These are phyloP conservation scores for Drosophila sulfurigaster DNA, from an alignment of 1,140 invertebrate genomes.

Conservation along the genomic window DNA sequence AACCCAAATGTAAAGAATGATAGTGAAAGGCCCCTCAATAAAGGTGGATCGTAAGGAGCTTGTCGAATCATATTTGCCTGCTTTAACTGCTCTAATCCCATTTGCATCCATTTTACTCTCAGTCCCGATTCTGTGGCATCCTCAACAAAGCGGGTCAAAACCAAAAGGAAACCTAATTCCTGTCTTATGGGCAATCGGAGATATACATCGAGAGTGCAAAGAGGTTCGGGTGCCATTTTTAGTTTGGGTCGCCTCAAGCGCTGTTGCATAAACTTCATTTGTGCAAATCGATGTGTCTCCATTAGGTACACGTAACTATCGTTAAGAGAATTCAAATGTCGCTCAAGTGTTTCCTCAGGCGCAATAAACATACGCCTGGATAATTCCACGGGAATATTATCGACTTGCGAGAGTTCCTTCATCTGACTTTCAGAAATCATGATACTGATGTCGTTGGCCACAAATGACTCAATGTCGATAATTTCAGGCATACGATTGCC, in stretches of 20 bases:
- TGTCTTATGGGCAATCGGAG: neutral
- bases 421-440: neutral
- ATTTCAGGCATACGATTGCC: neutral
- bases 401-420: neutral
- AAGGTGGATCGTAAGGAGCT: neutral
- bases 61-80: neutral
- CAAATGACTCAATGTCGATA: neutral
- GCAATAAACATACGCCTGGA: neutral
- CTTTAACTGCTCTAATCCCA: neutral
- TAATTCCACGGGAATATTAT: neutral
- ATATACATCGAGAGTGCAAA: neutral
- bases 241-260: conserved; percentile 12
- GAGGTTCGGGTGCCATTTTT: neutral
- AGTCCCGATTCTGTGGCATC: neutral
- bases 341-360: neutral
- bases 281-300: neutral
- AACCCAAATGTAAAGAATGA: too few relatives aligned
- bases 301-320: conserved; percentile 26
- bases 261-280: neutral
- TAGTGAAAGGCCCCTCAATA: too few relatives aligned
- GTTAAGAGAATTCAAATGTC: conserved; percentile 6
- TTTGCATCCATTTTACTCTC: neutral
- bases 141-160: too few relatives aligned
- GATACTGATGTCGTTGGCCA: neutral
- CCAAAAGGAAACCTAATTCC: neutral